These are phyloP conservation scores for Stenolophus ochropezus DNA, from an alignment of 2,888 invertebrate species.

Conservation along the genomic window DNA sequence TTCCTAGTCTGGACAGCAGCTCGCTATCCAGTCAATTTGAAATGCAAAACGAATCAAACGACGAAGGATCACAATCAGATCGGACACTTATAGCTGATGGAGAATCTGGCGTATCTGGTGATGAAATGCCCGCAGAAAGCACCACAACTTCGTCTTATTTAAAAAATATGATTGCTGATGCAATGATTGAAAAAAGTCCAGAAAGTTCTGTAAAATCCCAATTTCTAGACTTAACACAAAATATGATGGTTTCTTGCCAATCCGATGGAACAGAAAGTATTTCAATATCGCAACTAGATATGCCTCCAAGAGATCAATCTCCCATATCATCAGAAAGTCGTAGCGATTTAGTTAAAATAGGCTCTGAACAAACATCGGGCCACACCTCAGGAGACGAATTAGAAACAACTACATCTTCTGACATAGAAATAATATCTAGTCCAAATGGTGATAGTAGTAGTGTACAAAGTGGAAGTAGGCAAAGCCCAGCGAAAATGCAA, in stretches of 20 bases:
- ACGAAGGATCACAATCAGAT: constrained; percentile 79
- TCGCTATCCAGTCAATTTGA: constrained; percentile 60
- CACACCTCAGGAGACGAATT: constrained; percentile 94
- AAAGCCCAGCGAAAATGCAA: constrained; percentile 78
- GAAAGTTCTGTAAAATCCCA: constrained; percentile 39
- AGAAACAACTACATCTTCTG: constrained; percentile 94
- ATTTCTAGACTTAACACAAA: constrained; percentile 63
- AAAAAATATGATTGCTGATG: constrained; percentile 80
- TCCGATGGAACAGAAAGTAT: constrained; percentile 67
- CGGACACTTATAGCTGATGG: constrained; percentile 77
- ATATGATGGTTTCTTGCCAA: constrained; percentile 65
- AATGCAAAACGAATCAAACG: constrained; percentile 72
- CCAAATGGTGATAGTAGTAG: constrained; percentile 90
- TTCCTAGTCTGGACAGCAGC: constrained; percentile 66
- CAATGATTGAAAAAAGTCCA: constrained; percentile 77
- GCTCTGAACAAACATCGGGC: constrained; percentile 87
- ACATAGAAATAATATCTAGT: constrained; percentile 97
- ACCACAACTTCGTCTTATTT: constrained; percentile 76
- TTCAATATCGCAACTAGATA: constrained; percentile 69
- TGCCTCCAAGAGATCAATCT: constrained; percentile 76
- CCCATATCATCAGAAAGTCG: constrained; percentile 84
- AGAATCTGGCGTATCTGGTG: constrained; percentile 78
- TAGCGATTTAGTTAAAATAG: constrained; percentile 86
- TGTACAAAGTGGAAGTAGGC: constrained; percentile 78
- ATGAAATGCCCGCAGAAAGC: constrained; percentile 75